Base-by-base conservation (phyloP, 2,888 invertebrate genomes). In the Phyllotreta cruciferae region DNA sequence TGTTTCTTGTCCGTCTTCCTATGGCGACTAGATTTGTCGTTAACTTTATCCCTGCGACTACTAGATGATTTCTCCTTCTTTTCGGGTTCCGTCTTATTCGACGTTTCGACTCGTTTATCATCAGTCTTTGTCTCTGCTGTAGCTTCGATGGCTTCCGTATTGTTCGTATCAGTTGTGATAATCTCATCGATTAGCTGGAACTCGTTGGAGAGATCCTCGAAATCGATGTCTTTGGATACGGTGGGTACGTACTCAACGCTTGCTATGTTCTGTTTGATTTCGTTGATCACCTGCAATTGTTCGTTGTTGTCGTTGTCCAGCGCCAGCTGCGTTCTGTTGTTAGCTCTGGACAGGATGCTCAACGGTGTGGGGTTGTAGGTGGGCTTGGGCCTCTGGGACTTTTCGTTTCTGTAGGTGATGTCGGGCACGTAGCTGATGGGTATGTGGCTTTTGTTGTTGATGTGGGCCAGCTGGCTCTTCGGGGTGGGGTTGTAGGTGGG, bases 381-480 rank as follows among this genome's bases (percentile, higher is more conserved):
- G 7, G 80, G 79, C 75, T 24, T 77, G 74, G 37, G 73, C 71
- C 60, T 71, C 71, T 36, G 72, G 7, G 75, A 71, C 55, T 79
- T 71, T 53, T 66, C 66, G 1, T 79, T 79, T 56, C 84, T 81
- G 47, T 83, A 82, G 1, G 84, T 82, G 14, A 85, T 82, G 71
- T 84, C 83, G 24, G 84, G 83, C 37, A 85, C 85, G 66, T 83
- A 82, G 75, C 82, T 81, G 69, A 84, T 77, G 0, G 84, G 82
- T 67, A 84, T 82, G 66, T 82, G 80, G 60, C 82, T 82, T 49
- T 79, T 79, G 49, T 41, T 69, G 41, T 67, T 73, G 35, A 80
- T 79, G 36, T 78, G 74, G 1, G 80, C 83, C 68, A 82, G 76
- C 71, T 83, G 82, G 71, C 81, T 82, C 56, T 82, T 84, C 71